Evolutionary conservation across 2,797 vertebrate genomes (phyloP), one percentile per base, ranked within the genome.

Genomic region (Danio choprae): DNA sequence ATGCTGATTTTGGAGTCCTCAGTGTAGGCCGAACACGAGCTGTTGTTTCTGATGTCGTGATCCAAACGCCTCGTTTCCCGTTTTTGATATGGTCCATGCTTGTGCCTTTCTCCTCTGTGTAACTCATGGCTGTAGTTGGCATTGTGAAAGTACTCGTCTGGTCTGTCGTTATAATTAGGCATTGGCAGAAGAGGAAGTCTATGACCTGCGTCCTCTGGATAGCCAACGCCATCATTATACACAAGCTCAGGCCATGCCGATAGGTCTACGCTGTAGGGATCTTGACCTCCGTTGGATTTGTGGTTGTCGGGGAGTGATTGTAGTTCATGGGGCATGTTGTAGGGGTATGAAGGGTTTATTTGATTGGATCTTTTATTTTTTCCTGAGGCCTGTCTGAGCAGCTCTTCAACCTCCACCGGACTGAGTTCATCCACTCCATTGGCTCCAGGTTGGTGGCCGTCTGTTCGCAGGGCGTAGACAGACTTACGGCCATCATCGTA

Each of bases 401-500:
- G 92, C 40, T 98, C 95, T 22, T 98, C 96, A 44, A 97, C 96
- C 67, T 98, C 95, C 0, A 91, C 58, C 1, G 92, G 88, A 3
- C 94, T 96, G 83, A 98, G 94, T 80, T 94, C 93, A 58, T 70
- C 86, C 43, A 94, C 90, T 48, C 89, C 92, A 0, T 90, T 82
- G 3, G 77, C 92, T 29, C 85, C 81, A 1, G 81, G 81, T 64
- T 86, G 43, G 8, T 58, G 75, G 43, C 86, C 91, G 0, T 92
- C 88, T 18, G 92, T 87, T 22, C 89, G 90, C 15, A 97, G 87
- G 1, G 95, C 96, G 1, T 95, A 95, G 0, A 98, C 95, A 4
- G 95, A 96, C 87, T 97, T 98, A 29, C 90, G 91, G 2, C 96
- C 96, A 2, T 98, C 98, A 0, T 98, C 97, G 0, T 95, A 98